Conservation (phyloP, 2,888 invertebrate species). For the Branchellion lobata region DNA sequence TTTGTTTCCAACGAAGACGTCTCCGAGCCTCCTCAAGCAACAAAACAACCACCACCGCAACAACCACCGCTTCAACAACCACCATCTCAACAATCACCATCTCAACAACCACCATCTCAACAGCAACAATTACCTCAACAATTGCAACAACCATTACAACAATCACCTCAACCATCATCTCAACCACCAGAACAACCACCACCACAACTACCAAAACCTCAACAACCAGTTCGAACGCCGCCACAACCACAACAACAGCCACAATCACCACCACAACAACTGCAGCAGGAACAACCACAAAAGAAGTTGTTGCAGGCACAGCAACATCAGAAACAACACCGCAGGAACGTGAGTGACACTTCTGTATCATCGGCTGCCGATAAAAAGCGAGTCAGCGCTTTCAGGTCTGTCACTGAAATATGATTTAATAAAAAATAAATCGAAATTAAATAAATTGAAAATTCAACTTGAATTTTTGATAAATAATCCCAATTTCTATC, state of each 20-base stretch:
- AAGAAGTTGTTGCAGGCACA: conserved; percentile 44
- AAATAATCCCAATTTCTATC: too few relatives aligned
- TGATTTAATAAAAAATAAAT: neutral
- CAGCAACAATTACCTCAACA: conserved; percentile 45
- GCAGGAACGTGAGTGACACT: conserved; percentile 81
- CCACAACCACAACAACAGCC: conserved; percentile 50
- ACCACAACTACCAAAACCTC: conserved; percentile 36
- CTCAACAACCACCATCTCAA: conserved; percentile 51
- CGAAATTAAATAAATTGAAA: neutral
- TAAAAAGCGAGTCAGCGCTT: conserved; percentile 55
- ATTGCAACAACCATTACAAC: conserved; percentile 63
- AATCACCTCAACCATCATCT: conserved; percentile 49
- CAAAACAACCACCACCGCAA: conserved; percentile 46
- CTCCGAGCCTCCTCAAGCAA: neutral
- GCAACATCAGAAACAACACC: conserved; percentile 64
- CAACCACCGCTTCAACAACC: conserved; percentile 50
- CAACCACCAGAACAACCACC: conserved; percentile 49
- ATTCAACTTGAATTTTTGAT: too few relatives aligned
- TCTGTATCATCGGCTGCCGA: conserved; percentile 71
- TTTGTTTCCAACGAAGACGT: neutral
- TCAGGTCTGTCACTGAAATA: conserved; percentile 53
- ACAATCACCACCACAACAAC: conserved; percentile 52
- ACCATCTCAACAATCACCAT: too few relatives aligned
- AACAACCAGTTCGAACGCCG: conserved; percentile 46
- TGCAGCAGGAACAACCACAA: conserved; percentile 51